Percentiles rank a stretch among this genome's conserved stretches.
Evolutionary conservation across 2,113 vertebrate species (phyloP).

Genomic region (Emydocephalus ijimae): DNA sequence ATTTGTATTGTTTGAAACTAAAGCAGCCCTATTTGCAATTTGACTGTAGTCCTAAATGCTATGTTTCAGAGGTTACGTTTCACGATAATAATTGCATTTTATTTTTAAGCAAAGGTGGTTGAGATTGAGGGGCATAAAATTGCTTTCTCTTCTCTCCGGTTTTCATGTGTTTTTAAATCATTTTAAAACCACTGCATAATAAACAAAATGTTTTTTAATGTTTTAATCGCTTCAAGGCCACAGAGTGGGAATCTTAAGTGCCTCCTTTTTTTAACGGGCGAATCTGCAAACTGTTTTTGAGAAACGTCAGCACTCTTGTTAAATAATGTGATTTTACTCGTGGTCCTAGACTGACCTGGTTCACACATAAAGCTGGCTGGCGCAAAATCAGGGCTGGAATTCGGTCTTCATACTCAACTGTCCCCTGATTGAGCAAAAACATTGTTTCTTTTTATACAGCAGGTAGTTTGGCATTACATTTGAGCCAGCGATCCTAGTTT

Average conservation of each 20-base stretch:
- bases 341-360: not conserved
- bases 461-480: not conserved
- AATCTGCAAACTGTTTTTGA: not conserved
- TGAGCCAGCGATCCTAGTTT: not conserved
- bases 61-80: not conserved
- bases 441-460: not conserved
- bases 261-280: constrained; percentile 13
- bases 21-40: not conserved
- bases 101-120: not conserved
- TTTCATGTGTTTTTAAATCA: not conserved
- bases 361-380: not conserved
- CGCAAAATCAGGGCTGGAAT: not conserved
- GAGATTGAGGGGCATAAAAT: too few species aligned
- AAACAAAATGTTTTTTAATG: not conserved
- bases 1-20: constrained; percentile 17
- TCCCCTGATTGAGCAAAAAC: not conserved
- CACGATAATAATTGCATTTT: not conserved
- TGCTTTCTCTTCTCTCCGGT: not conserved
- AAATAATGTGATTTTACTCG: not conserved
- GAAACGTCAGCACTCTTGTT: not conserved
- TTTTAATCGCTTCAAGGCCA: not conserved
- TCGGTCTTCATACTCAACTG: not conserved
- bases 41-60: not conserved
- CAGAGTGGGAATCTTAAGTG: not conserved
- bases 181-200: not conserved